Base-by-base conservation (phyloP, 2,888 invertebrate species). In the Melolontha melolontha region DNA sequence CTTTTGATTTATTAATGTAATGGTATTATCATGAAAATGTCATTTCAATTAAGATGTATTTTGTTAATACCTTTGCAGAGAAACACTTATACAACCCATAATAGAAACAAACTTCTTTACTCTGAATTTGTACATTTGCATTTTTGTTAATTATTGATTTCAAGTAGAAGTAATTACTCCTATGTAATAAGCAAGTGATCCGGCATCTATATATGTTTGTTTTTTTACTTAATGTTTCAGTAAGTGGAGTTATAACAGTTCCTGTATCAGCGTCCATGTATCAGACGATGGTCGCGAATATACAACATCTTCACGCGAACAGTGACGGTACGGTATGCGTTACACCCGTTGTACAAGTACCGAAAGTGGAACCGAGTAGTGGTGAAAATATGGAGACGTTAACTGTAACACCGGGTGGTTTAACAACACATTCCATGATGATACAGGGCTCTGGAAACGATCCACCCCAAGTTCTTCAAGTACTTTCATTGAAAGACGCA, bases 261-360 rank as follows among this genome's bases (percentile, higher is more conserved):
- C 97, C 97, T 66, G 95, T 97, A 71, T 93, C 95, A 49, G 93
- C 94, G 68, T 94, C 95, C 71, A 95, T 97, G 92, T 97, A 97
- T 87, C 97, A 97, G 86, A 94, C 95, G 69, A 96, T 97, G 88
- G 93, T 96, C 80, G 94, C 96, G 66, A 93, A 93, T 83, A 94
- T 95, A 82, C 92, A 93, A 82, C 89, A 90, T 80, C 87, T 92
- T 74, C 90, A 90, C 77, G 87, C 88, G 59, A 88, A 87, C 74
- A 88, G 88, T 76, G 94, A 94, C 82, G 93, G 92, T 77, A 90
- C 91, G 52, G 92, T 94, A 78, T 94, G 94, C 85, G 90, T 94
- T 69, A 90, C 92, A 70, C 94, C 93, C 76, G 91, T 94, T 85
- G 89, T 92, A 76, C 93, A 93, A 89, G 93, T 94, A 83, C 91